Evolutionary conservation across 2,888 invertebrate species (phyloP).

Genomic region (Pterobdella sp.): DNA sequence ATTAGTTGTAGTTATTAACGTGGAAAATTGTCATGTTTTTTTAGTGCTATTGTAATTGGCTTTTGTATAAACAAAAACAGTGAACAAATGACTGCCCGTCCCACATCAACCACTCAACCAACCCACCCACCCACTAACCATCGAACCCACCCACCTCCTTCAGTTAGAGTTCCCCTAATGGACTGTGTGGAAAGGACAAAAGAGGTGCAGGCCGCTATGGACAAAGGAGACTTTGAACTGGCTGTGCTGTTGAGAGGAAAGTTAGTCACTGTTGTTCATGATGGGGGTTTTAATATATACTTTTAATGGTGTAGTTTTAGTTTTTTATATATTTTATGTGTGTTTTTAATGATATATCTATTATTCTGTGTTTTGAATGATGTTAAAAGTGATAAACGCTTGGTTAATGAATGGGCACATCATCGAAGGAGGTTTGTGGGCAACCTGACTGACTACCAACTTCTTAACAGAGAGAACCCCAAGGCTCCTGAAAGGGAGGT

Average conservation of each 20-base stretch:
- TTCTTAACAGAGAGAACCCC: neutral
- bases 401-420: neutral
- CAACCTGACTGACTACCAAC: conserved; percentile 6
- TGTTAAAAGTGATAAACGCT: too few species aligned
- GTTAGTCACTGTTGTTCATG: conserved; percentile 43
- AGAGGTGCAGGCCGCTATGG: conserved; percentile 88
- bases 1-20: neutral
- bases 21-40: too few species aligned
- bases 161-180: conserved; percentile 85
- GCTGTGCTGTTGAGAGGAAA: conserved; percentile 90
- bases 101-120: neutral
- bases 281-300: too few species aligned
- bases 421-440: neutral
- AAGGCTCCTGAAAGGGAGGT: neutral
- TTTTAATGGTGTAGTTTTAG: neutral
- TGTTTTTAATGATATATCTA: too few species aligned
- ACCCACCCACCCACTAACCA: neutral
- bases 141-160: neutral
- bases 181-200: conserved; percentile 91
- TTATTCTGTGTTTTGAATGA: too few species aligned
- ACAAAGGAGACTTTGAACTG: conserved; percentile 81
- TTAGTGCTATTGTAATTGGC: too few species aligned
- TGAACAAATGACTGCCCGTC: neutral
- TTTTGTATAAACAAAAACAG: too few species aligned
- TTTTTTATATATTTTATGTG: neutral